Conservation (phyloP, 2,113 vertebrate species). For the Scortum barcoo region DNA sequence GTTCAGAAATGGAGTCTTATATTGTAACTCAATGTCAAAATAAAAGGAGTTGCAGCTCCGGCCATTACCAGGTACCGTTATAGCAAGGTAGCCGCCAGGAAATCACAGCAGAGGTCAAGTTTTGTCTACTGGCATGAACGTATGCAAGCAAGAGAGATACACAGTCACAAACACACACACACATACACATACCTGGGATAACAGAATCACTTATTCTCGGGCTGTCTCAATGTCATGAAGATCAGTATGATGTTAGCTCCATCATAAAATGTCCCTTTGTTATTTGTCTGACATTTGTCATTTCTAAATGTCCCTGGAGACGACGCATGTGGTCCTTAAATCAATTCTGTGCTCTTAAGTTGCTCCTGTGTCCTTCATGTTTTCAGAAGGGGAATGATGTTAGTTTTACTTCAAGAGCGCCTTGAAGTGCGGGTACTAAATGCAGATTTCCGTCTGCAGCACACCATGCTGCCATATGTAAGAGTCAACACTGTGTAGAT, state of each 20-base stretch:
- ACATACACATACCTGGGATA: slow-evolving; percentile 11
- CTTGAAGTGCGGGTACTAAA: slow-evolving; percentile 36
- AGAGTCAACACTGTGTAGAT: slow-evolving; percentile 41
- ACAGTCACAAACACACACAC: slow-evolving; percentile 26
- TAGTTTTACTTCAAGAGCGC: slow-evolving; percentile 18
- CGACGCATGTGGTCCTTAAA: slow-evolving; percentile 12
- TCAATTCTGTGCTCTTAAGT: slow-evolving; percentile 54
- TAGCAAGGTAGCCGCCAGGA: not conserved
- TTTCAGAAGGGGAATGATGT: slow-evolving; percentile 23
- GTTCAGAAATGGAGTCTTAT: slow-evolving; percentile 3
- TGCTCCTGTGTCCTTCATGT: slow-evolving; percentile 22
- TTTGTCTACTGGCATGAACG: slow-evolving; percentile 1
- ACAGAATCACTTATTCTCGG: slow-evolving; percentile 43
- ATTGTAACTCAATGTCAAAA: slow-evolving; percentile 34
- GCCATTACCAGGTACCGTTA: slow-evolving; percentile 4
- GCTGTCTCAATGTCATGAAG: slow-evolving; percentile 54
- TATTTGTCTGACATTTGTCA: slow-evolving; percentile 59
- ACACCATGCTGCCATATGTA: slow-evolving; percentile 30
- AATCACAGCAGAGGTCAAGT: slow-evolving; percentile 36
- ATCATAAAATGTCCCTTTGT: slow-evolving; percentile 40
- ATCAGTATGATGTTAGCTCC: slow-evolving; percentile 33
- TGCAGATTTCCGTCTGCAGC: slow-evolving; percentile 39
- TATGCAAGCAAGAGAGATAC: slow-evolving; percentile 1
- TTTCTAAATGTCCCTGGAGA: slow-evolving; percentile 57
- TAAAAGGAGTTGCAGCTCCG: not conserved